Percentiles rank a stretch among this genome's conserved stretches.
phyloP scores from a whole-genome alignment of 2,113 vertebrate genomes.

The Ictidomys tridecemlineatus region DNA sequence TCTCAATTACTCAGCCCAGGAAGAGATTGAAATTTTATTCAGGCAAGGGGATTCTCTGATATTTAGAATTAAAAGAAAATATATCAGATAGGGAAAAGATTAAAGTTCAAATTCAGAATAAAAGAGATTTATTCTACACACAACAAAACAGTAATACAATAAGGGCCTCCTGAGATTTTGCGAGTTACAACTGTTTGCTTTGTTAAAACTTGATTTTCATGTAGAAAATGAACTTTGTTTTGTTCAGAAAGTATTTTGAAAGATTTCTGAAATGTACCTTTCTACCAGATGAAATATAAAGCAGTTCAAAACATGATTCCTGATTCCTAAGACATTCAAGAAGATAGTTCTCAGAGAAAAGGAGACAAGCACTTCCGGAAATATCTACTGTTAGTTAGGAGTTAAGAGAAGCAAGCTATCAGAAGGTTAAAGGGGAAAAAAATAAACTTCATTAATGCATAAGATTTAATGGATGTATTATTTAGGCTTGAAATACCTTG shows the following conservation, averaged over 20 bases:
- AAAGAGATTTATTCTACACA: slow-evolving; percentile 35
- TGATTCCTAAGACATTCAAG: neutral
- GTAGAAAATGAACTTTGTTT: slow-evolving; percentile 30
- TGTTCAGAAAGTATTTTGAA: neutral
- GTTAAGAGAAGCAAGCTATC: neutral
- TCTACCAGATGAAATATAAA: neutral
- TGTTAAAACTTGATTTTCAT: slow-evolving; percentile 51
- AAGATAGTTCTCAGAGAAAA: neutral
- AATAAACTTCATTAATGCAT: neutral
- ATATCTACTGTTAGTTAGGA: neutral
- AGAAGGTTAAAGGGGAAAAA: neutral
- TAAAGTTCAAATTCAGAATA: slow-evolving; percentile 39
- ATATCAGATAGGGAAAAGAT: neutral
- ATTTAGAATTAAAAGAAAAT: neutral
- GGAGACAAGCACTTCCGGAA: neutral
- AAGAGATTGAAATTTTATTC: slow-evolving; percentile 57
- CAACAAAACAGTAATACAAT: neutral
- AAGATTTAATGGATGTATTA: neutral
- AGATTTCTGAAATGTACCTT: neutral
- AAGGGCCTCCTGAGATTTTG: neutral
- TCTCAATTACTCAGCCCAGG: slow-evolving; percentile 30
- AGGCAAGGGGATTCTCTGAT: slow-evolving; percentile 11
- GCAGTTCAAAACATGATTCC: neutral
- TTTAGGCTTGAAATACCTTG: slow-evolving; percentile 4
- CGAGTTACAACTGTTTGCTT: neutral